These are phyloP conservation scores for Heliangelus exortis DNA, from an alignment of 2,797 vertebrate species.

Conservation along the genomic window DNA sequence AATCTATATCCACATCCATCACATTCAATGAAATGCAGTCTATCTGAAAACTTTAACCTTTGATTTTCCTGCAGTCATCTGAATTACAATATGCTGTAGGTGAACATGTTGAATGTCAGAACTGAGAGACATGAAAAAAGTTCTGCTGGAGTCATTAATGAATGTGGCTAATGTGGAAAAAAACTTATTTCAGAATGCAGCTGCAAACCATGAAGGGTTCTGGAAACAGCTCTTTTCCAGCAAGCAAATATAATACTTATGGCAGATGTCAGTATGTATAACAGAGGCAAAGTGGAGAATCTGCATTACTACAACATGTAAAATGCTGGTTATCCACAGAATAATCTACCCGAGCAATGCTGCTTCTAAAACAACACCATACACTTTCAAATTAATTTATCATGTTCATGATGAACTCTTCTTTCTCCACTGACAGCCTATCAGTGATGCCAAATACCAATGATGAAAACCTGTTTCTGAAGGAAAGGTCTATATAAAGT, in stretches of 20 bases:
- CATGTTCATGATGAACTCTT: background rate
- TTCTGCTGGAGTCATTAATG: slow-evolving; percentile 47
- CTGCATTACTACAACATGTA: background rate
- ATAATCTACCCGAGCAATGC: background rate
- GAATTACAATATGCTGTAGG: slow-evolving; percentile 43
- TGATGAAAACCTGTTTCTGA: background rate
- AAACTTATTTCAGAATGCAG: background rate
- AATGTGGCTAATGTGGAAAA: background rate
- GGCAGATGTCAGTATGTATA: background rate
- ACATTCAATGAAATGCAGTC: slow-evolving; percentile 42
- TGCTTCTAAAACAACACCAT: background rate
- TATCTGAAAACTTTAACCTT: slow-evolving; percentile 50
- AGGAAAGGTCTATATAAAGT: background rate
- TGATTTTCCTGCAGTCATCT: slow-evolving; percentile 19
- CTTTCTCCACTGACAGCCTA: background rate
- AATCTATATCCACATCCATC: slow-evolving; percentile 58
- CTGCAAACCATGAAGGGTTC: background rate
- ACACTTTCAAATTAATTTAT: slow-evolving; percentile 24
- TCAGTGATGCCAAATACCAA: background rate
- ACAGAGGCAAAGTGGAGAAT: slow-evolving; percentile 19
- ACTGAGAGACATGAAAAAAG: background rate
- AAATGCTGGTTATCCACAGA: background rate
- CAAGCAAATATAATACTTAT: background rate
- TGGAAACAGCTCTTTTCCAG: slow-evolving; percentile 13
- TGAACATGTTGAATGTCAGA: slow-evolving; percentile 10